Percentiles rank a stretch among this genome's conserved stretches.
Evolutionary conservation across 2,113 vertebrate species (phyloP).

Genomic region (Onychorhynchus coronatus): DNA sequence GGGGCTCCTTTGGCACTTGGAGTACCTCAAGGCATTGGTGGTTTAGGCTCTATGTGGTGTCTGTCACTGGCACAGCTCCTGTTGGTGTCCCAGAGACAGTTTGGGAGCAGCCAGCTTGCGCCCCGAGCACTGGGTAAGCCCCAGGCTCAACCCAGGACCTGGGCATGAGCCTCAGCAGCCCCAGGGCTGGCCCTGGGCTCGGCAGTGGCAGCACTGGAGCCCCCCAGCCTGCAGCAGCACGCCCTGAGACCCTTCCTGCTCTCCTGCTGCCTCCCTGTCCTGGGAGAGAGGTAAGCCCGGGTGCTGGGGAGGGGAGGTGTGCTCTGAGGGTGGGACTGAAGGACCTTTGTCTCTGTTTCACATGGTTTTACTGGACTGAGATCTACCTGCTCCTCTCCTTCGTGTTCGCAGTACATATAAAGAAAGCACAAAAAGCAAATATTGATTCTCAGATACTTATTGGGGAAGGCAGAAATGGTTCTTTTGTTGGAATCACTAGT

Average conservation of each 20-base stretch:
- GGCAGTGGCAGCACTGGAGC: neutral
- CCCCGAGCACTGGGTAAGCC: accelerated
- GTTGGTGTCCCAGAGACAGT: neutral
- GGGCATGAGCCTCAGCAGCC: neutral
- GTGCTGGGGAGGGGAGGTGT: accelerated
- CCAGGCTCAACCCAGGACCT: accelerated
- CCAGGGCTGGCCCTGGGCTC: neutral
- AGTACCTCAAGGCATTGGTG: accelerated
- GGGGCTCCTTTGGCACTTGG: accelerated
- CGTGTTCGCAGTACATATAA: accelerated
- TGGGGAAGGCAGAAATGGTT: too few species aligned
- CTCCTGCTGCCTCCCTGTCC: accelerated
- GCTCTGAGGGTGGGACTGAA: accelerated
- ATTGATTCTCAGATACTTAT: neutral
- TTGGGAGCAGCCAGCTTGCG: accelerated
- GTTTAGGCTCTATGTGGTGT: accelerated
- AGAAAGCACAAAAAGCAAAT: neutral
- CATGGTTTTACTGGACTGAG: accelerated
- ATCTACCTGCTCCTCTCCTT: neutral
- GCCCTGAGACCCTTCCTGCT: accelerated
- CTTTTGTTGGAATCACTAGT: too few species aligned
- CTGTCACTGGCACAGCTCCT: accelerated
- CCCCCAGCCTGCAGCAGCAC: too few species aligned
- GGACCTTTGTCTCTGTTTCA: accelerated
- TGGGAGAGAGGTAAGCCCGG: neutral